Percentiles rank a stretch among this genome's conserved stretches.
phyloP scores from a whole-genome alignment of 1,140 invertebrate genomes.

The Orussus abietinus region DNA sequence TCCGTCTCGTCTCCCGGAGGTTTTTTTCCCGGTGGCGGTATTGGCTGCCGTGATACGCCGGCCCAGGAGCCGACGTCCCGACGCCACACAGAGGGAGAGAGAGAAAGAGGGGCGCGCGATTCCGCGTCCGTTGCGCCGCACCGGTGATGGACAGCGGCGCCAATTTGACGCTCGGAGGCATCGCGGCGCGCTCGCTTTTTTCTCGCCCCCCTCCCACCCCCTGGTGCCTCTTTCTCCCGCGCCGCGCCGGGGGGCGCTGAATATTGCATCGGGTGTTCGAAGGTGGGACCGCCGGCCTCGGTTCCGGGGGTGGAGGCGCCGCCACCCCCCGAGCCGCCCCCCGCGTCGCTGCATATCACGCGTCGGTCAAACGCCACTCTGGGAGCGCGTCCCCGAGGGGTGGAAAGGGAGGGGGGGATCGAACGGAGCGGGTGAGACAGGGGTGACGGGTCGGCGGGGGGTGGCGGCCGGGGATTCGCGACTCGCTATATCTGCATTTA shows the following conservation, averaged over 20 bases:
- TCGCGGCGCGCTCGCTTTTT: slow-evolving; percentile 33
- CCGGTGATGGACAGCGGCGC: slow-evolving; percentile 53
- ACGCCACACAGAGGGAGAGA: slow-evolving; percentile 7
- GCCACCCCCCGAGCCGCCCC: neutral
- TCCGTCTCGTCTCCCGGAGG: neutral
- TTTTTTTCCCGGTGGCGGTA: no score
- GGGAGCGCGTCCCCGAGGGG: no score
- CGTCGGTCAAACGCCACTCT: slow-evolving; percentile 43
- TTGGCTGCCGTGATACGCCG: neutral
- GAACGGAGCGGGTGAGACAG: no score
- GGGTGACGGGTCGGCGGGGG: slow-evolving; percentile 6
- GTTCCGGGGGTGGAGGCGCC: slow-evolving; percentile 20
- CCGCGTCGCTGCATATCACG: slow-evolving; percentile 38
- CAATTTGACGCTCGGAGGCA: slow-evolving; percentile 51
- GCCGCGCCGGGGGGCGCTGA: slow-evolving; percentile 33
- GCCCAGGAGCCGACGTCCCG: slow-evolving; percentile 9
- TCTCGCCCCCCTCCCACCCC: slow-evolving; percentile 18
- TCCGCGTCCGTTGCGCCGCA: slow-evolving; percentile 26
- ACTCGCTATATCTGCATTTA: slow-evolving; percentile 6
- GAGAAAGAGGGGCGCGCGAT: neutral
- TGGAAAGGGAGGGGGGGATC: no score
- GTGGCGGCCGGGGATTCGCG: slow-evolving; percentile 4
- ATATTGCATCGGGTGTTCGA: slow-evolving; percentile 53
- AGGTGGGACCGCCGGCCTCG: slow-evolving; percentile 35
- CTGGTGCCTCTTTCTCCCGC: neutral